Base-by-base conservation (phyloP, 2,888 invertebrate genomes). In the Xestia c-nigrum region DNA sequence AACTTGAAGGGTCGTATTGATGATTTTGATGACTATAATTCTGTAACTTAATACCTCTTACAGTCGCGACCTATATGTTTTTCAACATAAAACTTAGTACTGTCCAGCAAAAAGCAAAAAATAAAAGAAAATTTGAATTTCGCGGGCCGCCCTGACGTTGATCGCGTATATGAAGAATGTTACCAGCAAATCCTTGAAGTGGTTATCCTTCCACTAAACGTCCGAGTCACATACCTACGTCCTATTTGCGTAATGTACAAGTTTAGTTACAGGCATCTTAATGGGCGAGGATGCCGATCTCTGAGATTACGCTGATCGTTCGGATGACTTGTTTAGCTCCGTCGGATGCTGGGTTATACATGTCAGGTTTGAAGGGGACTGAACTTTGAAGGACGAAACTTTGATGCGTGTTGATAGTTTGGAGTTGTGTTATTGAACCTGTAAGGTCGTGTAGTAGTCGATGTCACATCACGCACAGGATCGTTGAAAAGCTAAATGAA, bases 221-320 rank as follows among this genome's bases (percentile, higher is more conserved):
- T 78, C 74, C 81, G 38, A n/a, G 6, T 1, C 47, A 31, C 94
- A 94, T 94, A 90, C 94, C n/a, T n/a, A n/a, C 92, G 69, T 91
- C 91, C 93, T 95, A 94, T 95, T 94, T 94, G 91, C 92, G 93
- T 92, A 69, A 68, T 68, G 68, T 64, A 47, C 79, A 78, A 72
- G 72, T 83, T 78, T 81, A 81, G 80, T 47, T 68, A 50, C 78
- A 86, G 81, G 90, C 89, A 92, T 93, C 89, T 93, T 93, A 93
- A 94, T 91, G 91, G 91, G 78, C 81, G 83, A 78, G 90, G 89
- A 93, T 92, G 90, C 93, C 91, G 85, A 81, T 78, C 84, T 70
- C 64, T 52, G 46, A 76, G 86, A 85, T 85, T 83, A 85, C 52
- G 74, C 50, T 83, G 73, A 85, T 73, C 68, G 74, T 78, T 66